Base-by-base conservation (phyloP, 2,797 vertebrate species). In the Columba guinea region DNA sequence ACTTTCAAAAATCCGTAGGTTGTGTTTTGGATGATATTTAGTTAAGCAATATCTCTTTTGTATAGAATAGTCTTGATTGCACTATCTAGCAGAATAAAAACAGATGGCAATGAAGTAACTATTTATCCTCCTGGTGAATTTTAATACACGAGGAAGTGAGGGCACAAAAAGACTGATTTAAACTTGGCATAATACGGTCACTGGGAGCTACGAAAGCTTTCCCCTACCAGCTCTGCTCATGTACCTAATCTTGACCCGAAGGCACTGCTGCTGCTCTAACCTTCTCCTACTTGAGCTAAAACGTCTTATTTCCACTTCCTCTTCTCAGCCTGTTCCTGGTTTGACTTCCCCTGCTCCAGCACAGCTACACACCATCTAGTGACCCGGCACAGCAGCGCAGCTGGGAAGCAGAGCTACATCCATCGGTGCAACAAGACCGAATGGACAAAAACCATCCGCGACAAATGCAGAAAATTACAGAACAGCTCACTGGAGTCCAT, bases 41-140 rank as follows among this genome's bases (percentile, higher is more conserved):
- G 62, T 83, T 80, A 85, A 76, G 65, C 3, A 9, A 78, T 75
- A 53, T 52, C 87, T 87, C 89, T 82, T 3, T 0, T 80, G 53
- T 79, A 48, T 79, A 82, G 90, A 95, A 94, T 90, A 93, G 78
- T 80, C 87, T 94, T 90, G 94, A 90, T 95, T 95, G 85, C 88
- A 94, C 95, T 90, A 93, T 94, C 78, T 68, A 75, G 51, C 39
- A 94, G 81, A 93, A 93, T 68, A 68, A 95, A 95, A 95, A 35
- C 91, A 95, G 93, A 95, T 89, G 90, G 86, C 84, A 89, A 77
- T 63, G 86, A 60, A 93, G 89, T 75, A 95, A 91, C 83, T 90
- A 32, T 90, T 94, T 83, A 52, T 94, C 76, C 83, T 95, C 88
- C 41, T 85, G 53, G 58, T 59, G 53, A 73, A 95, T 93, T 87